Evolutionary conservation across 37 sponge, comb jelly and placozoan genomes (phyloP).

Genomic region (Ianthella basta): DNA sequence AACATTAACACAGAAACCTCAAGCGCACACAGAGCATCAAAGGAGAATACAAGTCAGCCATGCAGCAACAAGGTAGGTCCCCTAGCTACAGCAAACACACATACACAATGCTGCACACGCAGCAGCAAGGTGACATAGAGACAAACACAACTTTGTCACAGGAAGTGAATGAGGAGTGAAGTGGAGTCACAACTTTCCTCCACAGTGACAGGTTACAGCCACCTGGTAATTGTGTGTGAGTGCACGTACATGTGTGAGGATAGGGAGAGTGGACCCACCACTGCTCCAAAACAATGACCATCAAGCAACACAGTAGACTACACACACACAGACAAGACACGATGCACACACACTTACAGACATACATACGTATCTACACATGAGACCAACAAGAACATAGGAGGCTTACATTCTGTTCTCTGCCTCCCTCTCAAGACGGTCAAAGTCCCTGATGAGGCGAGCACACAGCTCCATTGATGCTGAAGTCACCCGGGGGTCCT

Average conservation of each 20-base stretch:
- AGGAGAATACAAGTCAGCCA: no score
- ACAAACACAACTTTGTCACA: neutral
- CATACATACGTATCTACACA: neutral
- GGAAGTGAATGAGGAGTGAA: no score
- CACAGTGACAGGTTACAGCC: no score
- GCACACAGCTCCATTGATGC: conserved; percentile 31
- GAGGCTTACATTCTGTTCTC: conserved; percentile 31
- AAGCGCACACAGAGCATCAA: neutral
- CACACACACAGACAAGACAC: neutral
- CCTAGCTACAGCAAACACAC: neutral
- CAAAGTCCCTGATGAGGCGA: conserved; percentile 53
- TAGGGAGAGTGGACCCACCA: neutral
- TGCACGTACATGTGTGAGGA: no score
- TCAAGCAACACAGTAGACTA: no score
- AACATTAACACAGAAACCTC: neutral
- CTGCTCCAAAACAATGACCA: no score
- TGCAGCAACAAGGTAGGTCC: no score
- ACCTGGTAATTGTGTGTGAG: no score
- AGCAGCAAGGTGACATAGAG: neutral
- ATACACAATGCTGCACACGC: neutral
- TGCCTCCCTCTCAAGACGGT: conserved; percentile 38
- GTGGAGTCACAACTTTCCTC: no score
- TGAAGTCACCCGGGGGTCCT: conserved; percentile 38
- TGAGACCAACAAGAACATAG: neutral
- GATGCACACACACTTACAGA: neutral